A percentile compares a stretch with the other conserved stretches of the same genome.
phyloP scores from a whole-genome alignment of 2,888 invertebrate genomes.

The Leptinotarsa rubiginosa region DNA sequence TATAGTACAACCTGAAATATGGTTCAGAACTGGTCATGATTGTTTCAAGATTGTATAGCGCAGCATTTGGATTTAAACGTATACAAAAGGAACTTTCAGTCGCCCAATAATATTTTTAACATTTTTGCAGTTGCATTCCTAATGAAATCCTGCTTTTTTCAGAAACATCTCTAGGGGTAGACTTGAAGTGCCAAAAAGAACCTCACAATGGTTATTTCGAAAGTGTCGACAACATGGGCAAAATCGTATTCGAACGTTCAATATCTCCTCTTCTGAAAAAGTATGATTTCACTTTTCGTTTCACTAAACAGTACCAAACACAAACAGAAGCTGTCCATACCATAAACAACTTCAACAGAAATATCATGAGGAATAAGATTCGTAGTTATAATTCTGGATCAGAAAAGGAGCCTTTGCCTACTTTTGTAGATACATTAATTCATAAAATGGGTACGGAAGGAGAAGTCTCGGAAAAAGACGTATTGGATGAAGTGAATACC shows the following conservation, averaged over 20 bases:
- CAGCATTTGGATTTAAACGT: too few relatives aligned
- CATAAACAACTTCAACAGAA: constrained; percentile 20
- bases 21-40: too few relatives aligned
- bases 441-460: constrained; percentile 7
- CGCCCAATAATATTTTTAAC: too few relatives aligned
- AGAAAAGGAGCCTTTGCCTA: neutral
- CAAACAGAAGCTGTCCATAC: constrained; percentile 62
- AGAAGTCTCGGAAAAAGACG: constrained; percentile 6
- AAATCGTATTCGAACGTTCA: constrained; percentile 52
- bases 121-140: too few relatives aligned
- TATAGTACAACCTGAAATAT: too few relatives aligned
- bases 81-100: too few relatives aligned
- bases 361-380: constrained; percentile 27
- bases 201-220: constrained; percentile 77
- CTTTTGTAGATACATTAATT: constrained; percentile 28
- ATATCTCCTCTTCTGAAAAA: constrained; percentile 66
- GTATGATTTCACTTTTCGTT: constrained; percentile 66
- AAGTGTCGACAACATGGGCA: constrained; percentile 71
- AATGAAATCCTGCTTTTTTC: too few relatives aligned
- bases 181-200: constrained; percentile 77
- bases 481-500: constrained; percentile 34
- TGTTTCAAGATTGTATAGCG: too few relatives aligned
- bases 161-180: constrained; percentile 70
- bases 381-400: neutral
- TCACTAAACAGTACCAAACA: constrained; percentile 71